Conservation (phyloP, 37 sponge, comb jelly and placozoan species). For the Lycopodina hypogea region DNA sequence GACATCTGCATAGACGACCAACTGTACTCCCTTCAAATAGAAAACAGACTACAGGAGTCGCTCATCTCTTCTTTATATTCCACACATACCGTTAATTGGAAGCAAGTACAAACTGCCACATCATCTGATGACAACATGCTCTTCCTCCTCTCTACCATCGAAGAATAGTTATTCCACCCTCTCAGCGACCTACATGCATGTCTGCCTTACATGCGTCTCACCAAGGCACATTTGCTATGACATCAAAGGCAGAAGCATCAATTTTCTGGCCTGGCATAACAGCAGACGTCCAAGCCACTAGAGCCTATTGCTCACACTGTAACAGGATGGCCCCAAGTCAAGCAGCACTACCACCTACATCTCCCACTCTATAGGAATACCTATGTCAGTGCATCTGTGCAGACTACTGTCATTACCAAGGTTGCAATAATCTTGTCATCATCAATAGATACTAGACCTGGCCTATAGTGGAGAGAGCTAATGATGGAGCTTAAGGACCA, state of each 20-base stretch:
- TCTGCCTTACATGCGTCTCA: constrained; percentile 37
- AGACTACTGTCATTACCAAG: constrained; percentile 36
- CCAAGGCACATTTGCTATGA: constrained; percentile 35
- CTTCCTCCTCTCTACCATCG: no score
- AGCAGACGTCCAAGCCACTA: constrained; percentile 37
- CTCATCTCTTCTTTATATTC: no score
- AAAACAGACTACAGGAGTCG: no score
- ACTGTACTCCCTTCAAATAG: no score
- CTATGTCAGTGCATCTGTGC: constrained; percentile 41
- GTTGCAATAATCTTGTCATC: constrained; percentile 25
- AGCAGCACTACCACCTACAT: constrained; percentile 36
- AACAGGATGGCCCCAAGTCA: constrained; percentile 39
- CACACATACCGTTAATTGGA: no score
- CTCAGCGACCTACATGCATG: constrained; percentile 5
- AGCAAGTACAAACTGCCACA: no score
- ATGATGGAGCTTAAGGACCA: constrained; percentile 28
- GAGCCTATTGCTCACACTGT: constrained; percentile 38
- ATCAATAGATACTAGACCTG: constrained; percentile 36
- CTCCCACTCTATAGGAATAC: constrained; percentile 20
- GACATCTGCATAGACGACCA: no score
- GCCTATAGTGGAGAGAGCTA: constrained; percentile 24
- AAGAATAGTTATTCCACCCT: constrained; percentile 29
- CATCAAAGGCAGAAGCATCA: constrained; percentile 28
- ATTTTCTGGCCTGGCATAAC: no score
- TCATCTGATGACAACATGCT: no score